Conservation (phyloP, 2,797 vertebrate species). For the Etheostoma perlongum region DNA sequence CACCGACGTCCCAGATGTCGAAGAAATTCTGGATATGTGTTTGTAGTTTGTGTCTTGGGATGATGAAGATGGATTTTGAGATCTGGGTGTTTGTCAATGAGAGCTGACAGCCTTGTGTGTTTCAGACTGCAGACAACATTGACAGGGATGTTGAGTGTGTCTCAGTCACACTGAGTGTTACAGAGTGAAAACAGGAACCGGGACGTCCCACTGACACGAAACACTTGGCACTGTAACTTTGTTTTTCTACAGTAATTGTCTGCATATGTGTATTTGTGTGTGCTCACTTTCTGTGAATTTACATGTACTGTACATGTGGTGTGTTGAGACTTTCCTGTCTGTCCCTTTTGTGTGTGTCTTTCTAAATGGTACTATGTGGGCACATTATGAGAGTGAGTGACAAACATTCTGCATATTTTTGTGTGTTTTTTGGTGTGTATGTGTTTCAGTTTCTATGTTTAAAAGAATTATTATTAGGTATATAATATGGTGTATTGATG, state of each 20-base stretch:
- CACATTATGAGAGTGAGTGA: neutral
- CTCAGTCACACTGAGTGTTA: conserved; percentile 40
- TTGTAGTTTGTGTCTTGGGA: conserved; percentile 7
- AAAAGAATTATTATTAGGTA: too few species aligned
- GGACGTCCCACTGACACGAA: conserved; percentile 37
- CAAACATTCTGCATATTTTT: neutral
- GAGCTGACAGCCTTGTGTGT: conserved; percentile 32
- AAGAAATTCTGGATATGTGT: neutral
- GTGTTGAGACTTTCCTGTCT: neutral
- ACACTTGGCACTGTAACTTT: conserved; percentile 45
- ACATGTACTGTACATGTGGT: conserved; percentile 16
- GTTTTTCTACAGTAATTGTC: conserved; percentile 38
- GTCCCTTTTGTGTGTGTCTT: neutral
- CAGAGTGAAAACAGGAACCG: conserved; percentile 57
- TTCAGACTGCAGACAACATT: conserved; percentile 31
- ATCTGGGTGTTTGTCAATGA: conserved; percentile 29
- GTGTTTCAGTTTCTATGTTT: neutral
- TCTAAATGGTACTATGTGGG: neutral
- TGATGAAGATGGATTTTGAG: conserved; percentile 48
- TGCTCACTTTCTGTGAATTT: neutral
- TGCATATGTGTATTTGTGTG: conserved; percentile 38
- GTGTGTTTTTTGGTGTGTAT: neutral
- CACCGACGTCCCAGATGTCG: conserved; percentile 26
- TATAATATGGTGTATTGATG: too few species aligned
- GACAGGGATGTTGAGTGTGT: conserved; percentile 25